phyloP scores from a whole-genome alignment of 2,797 vertebrate genomes.

The Tragelaphus eurycerus region DNA sequence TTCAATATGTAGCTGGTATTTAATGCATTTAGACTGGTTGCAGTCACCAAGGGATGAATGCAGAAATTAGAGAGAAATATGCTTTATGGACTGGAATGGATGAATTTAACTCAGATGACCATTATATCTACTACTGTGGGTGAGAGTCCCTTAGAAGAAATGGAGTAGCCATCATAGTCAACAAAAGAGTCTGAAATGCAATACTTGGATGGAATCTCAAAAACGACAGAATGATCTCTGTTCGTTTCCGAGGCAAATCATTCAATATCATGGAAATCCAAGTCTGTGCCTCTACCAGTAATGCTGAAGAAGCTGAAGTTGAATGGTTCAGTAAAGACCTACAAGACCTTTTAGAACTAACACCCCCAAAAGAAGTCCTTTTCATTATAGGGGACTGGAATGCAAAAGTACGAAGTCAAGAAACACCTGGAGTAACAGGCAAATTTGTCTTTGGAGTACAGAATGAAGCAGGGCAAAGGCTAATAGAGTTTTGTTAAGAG shows the following conservation, averaged over 20 bases:
- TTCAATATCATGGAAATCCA: background rate
- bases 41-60: background rate
- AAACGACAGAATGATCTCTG: background rate
- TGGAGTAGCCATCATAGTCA: background rate
- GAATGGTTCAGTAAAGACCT: fast-evolving
- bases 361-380: background rate
- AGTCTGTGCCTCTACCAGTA: background rate
- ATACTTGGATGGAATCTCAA: background rate
- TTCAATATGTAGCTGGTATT: background rate
- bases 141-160: background rate
- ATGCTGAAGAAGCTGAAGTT: background rate
- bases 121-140: background rate
- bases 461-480: background rate
- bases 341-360: background rate
- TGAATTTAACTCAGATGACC: background rate
- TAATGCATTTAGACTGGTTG: background rate
- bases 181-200: background rate
- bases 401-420: background rate
- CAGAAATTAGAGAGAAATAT: background rate
- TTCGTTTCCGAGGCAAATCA: background rate
- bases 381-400: background rate
- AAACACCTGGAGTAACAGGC: no score
- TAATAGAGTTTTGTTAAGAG: background rate
- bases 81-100: background rate
- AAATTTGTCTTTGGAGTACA: no score